A percentile compares a stretch with the other conserved stretches of the same genome.
phyloP scores from a whole-genome alignment of 2,113 vertebrate genomes.

The Xenopus tropicalis region UCB_Xtro_10.0 CM004443.2:117946001-117946500 shows the following conservation, averaged over 20 bases:
- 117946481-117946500: background rate
- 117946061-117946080: conserved; percentile 20
- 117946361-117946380: background rate
- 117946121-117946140: conserved; percentile 33
- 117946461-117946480: background rate
- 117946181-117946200: conserved; percentile 17
- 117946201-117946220: conserved; percentile 31
- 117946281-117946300: conserved; percentile 11
- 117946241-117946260: conserved; percentile 21
- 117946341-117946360: conserved; percentile 24
- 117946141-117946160: conserved; percentile 2
- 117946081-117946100: conserved; percentile 40
- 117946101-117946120: conserved; percentile 35
- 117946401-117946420: conserved; percentile 11
- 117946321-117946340: conserved; percentile 16
- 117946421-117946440: conserved; percentile 1
- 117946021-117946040: background rate
- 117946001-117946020: conserved; percentile 9
- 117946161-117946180: conserved; percentile 12
- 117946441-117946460: background rate
- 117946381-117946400: background rate
- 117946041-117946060: conserved; percentile 12
- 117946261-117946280: conserved; percentile 24
- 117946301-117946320: conserved; percentile 28
- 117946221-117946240: conserved; percentile 23